Evolutionary conservation across 2,797 vertebrate genomes (phyloP).

Genomic region (Hemitrygon akajei): DNA sequence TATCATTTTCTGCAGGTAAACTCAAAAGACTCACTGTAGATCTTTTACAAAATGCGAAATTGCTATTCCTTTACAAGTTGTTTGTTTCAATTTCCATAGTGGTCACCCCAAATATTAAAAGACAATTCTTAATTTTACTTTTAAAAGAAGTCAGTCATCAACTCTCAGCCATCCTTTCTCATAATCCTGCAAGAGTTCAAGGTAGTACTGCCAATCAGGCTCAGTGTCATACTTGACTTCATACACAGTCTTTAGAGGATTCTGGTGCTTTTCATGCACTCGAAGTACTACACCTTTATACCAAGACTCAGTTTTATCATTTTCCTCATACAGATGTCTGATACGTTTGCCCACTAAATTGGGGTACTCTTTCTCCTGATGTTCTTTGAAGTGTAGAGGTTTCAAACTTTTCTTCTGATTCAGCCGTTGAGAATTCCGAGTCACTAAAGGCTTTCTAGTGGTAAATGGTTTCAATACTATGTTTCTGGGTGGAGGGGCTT

Average conservation of each 20-base stretch:
- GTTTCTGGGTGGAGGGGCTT: neutral
- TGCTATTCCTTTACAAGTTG: neutral
- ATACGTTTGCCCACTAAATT: slow-evolving; percentile 71
- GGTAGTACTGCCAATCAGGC: slow-evolving; percentile 73
- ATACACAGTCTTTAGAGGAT: slow-evolving; percentile 70
- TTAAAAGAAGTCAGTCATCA: slow-evolving; percentile 51
- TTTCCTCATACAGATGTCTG: slow-evolving; percentile 71
- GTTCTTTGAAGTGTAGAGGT: neutral
- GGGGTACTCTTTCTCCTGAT: slow-evolving; percentile 49
- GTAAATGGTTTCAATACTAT: neutral
- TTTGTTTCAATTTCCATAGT: neutral
- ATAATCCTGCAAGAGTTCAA: slow-evolving; percentile 73
- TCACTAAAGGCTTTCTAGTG: slow-evolving; percentile 7
- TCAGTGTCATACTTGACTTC: slow-evolving; percentile 75
- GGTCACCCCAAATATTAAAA: neutral
- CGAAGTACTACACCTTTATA: slow-evolving; percentile 65
- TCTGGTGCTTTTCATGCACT: slow-evolving; percentile 59
- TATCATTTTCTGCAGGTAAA: neutral
- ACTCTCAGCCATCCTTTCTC: slow-evolving; percentile 74
- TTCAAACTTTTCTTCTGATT: neutral
- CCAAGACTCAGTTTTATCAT: slow-evolving; percentile 71
- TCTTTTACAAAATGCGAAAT: neutral
- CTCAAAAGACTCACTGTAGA: neutral
- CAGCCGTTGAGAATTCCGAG: neutral
- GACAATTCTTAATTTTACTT: neutral